phyloP scores from a whole-genome alignment of 2,113 vertebrate genomes.

The Chaetodon auriga region DNA sequence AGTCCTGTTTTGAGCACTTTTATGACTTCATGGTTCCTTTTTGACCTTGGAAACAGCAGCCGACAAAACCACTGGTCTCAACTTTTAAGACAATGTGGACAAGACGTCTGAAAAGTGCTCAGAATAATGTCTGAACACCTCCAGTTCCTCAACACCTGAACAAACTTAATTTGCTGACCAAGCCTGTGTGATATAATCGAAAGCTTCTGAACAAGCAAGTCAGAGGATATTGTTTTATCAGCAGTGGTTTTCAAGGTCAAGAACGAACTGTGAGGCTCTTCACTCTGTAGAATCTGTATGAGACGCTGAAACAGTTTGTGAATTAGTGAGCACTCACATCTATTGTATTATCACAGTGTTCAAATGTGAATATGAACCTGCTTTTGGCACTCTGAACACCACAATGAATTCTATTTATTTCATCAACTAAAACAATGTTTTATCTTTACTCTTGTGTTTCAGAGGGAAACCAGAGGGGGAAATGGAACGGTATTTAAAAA shows the following conservation, averaged over 20 bases:
- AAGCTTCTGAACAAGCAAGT: background rate
- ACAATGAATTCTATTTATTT: background rate
- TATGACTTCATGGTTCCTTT: background rate
- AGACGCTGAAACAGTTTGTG: too few species aligned
- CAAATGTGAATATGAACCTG: background rate
- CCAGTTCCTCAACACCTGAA: background rate
- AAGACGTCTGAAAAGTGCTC: background rate
- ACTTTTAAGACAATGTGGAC: background rate
- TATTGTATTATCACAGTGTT: background rate
- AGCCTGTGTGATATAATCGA: background rate
- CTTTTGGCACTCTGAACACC: background rate
- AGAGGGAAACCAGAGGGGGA: conserved; percentile 34
- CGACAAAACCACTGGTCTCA: background rate
- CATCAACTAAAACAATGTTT: background rate
- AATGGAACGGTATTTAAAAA: conserved; percentile 69
- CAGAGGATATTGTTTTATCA: background rate
- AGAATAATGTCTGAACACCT: background rate
- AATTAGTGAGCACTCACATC: background rate
- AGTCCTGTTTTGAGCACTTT: background rate
- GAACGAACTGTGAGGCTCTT: background rate
- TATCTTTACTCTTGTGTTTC: conserved; percentile 52
- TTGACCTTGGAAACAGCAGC: background rate
- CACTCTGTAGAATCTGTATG: too few species aligned
- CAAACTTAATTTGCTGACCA: background rate
- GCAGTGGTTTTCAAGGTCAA: background rate